Evolutionary conservation across 2,797 vertebrate genomes (phyloP).

Genomic region (Erethizon dorsatum): DNA sequence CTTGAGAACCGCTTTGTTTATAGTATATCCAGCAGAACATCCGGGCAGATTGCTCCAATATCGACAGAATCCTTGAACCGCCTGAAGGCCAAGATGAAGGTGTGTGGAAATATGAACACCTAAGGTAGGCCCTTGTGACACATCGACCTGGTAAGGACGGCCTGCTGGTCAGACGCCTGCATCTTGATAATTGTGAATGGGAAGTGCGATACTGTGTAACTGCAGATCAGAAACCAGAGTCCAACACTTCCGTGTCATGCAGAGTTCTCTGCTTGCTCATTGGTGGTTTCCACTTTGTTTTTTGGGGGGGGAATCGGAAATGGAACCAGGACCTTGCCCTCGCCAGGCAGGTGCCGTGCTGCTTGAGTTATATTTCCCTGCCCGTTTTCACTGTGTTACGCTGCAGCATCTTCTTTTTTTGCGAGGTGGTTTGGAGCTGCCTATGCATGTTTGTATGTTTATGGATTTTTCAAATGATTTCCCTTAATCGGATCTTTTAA

Average conservation of each 20-base stretch:
- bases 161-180: conserved; percentile 28
- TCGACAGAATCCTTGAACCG: conserved; percentile 99
- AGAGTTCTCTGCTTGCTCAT: background rate
- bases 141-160: background rate
- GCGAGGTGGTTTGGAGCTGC: background rate
- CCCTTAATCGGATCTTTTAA: background rate
- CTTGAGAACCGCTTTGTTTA: conserved; percentile 70
- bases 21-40: conserved; percentile 99
- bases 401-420: background rate
- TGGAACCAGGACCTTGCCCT: too few relatives aligned
- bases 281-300: conserved; percentile 15
- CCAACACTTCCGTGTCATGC: background rate
- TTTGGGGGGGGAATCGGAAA: too few relatives aligned
- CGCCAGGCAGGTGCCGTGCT: too few relatives aligned
- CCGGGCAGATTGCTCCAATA: conserved; percentile 98
- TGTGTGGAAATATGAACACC: conserved; percentile 99
- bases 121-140: conserved; percentile 92
- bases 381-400: background rate
- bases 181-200: conserved; percentile 17
- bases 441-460: background rate
- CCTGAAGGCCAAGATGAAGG: conserved; percentile 99
- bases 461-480: conserved; percentile 53
- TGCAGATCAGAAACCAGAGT: background rate
- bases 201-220: conserved; percentile 13
- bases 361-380: too few relatives aligned